Evolutionary conservation across 1,140 invertebrate genomes (phyloP).

Genomic region (Diorhabda elongata): DNA sequence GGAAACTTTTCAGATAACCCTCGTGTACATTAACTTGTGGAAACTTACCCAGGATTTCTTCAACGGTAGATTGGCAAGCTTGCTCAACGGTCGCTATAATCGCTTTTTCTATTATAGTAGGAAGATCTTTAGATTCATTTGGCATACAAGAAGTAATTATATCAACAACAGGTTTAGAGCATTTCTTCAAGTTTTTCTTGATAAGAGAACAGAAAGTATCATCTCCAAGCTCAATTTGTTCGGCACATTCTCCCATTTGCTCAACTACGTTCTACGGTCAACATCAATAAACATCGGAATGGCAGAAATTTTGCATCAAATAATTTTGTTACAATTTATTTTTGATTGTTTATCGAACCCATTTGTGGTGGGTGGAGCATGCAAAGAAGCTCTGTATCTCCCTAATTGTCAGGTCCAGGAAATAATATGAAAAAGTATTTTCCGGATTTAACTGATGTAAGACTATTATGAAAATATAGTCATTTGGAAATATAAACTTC

Average conservation of each 20-base stretch:
- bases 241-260: conserved; percentile 17
- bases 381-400: no score
- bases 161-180: conserved; percentile 16
- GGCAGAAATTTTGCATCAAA: no score
- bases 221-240: conserved; percentile 16
- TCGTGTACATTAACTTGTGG: no score
- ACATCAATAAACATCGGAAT: no score
- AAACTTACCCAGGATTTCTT: conserved; percentile 26
- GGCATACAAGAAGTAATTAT: conserved; percentile 18
- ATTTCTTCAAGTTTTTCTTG: conserved; percentile 22
- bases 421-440: no score
- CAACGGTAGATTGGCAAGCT: conserved; percentile 21
- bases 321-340: no score
- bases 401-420: no score
- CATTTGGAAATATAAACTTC: no score
- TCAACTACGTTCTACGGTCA: conserved; percentile 6
- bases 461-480: no score
- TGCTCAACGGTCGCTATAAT: conserved; percentile 13
- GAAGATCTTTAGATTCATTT: conserved; percentile 22
- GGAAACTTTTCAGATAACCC: neutral
- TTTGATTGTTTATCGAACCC: no score
- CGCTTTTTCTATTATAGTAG: conserved; percentile 11
- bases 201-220: conserved; percentile 25
- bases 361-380: no score
- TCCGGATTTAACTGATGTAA: no score